These are phyloP conservation scores for Bergia puertoricense DNA, from an alignment of 92 coral and sea anemone species.

Conservation along the genomic window DNA sequence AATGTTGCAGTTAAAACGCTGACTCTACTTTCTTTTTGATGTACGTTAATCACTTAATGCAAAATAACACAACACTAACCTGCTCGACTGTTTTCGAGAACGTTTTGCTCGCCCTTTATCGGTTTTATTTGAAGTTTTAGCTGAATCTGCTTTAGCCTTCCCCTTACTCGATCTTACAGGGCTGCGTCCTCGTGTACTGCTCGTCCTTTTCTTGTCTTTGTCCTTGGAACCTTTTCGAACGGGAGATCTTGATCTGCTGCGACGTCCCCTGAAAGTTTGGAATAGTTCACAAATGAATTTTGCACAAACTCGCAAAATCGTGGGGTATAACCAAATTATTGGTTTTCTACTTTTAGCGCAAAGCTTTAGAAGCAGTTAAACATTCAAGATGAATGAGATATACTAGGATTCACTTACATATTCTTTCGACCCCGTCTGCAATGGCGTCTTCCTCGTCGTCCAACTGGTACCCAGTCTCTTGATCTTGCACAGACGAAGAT, in stretches of 20 bases:
- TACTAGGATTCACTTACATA: constrained; percentile 58
- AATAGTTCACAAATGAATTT: constrained; percentile 20
- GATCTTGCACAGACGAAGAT: not conserved
- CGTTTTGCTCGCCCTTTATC: constrained; percentile 52
- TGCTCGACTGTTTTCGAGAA: constrained; percentile 79
- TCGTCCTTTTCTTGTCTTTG: constrained; percentile 72
- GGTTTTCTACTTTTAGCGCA: not conserved
- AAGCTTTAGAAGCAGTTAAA: not conserved
- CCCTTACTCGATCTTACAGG: constrained; percentile 77
- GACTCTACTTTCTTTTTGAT: not conserved
- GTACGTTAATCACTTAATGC: not conserved
- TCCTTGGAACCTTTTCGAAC: constrained; percentile 71
- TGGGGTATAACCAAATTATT: not conserved
- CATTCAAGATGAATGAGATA: constrained; percentile 42
- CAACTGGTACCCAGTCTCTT: constrained; percentile 46
- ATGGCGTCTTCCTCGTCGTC: constrained; percentile 42
- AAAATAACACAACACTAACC: constrained; percentile 47
- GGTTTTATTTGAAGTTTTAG: constrained; percentile 55
- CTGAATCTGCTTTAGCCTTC: constrained; percentile 53
- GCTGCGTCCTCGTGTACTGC: constrained; percentile 91
- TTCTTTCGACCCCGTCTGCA: not conserved
- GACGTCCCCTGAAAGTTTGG: constrained; percentile 73
- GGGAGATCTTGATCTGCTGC: constrained; percentile 89
- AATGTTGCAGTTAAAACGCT: too few relatives aligned
- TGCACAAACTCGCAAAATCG: not conserved